phyloP scores from a whole-genome alignment of 1,140 invertebrate species.

The Armadillidium nasatum region DNA sequence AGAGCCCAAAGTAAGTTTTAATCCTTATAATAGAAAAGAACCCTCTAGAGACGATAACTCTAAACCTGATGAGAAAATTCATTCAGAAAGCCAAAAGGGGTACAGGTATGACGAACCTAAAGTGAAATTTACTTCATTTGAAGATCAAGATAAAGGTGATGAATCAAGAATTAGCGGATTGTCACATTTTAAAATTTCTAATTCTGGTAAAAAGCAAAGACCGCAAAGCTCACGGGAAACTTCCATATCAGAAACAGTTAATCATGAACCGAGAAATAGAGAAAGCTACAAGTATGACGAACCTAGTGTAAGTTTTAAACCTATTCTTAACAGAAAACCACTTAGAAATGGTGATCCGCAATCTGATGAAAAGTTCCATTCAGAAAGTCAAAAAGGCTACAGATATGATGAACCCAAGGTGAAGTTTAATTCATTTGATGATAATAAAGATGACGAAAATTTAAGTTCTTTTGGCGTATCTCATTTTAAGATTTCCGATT shows the following conservation, averaged over 20 bases:
- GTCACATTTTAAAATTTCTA: neutral
- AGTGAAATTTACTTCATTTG: slow-evolving; percentile 5
- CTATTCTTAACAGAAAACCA: neutral
- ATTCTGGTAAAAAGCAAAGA: no score
- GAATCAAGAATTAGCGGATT: no score
- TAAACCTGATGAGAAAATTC: no score
- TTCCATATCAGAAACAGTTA: no score
- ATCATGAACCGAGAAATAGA: no score
- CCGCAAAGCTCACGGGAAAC: no score
- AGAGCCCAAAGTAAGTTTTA: neutral
- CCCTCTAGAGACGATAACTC: no score
- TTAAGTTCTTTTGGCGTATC: no score
- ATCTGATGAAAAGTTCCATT: neutral
- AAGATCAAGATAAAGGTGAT: neutral
- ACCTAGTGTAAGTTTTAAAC: neutral
- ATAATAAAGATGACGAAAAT: neutral
- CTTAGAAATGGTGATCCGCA: neutral
- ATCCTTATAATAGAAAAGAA: neutral
- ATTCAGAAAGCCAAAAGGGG: neutral
- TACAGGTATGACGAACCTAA: slow-evolving; percentile 11
- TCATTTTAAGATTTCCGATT: no score
- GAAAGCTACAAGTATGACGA: neutral
- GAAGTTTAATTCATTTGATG: neutral
- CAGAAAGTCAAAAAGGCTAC: neutral
- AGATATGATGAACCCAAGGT: neutral